A percentile compares a stretch with the other conserved stretches of the same genome.
phyloP scores from a whole-genome alignment of 2,888 invertebrate species.

The Antheraea yamamai region DNA sequence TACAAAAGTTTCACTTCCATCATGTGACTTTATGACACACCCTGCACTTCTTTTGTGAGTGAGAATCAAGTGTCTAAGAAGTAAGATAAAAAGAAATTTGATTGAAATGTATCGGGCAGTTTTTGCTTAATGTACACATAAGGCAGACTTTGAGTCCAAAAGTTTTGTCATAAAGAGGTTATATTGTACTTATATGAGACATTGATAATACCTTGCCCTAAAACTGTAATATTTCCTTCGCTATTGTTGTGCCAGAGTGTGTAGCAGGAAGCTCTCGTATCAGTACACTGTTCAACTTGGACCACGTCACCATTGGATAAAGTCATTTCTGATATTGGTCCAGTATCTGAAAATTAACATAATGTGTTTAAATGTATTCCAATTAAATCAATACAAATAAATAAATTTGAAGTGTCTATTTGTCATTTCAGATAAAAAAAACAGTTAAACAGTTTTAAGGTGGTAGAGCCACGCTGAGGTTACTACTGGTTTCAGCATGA shows the following conservation, averaged over 20 bases:
- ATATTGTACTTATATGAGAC: background rate
- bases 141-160: too few relatives aligned
- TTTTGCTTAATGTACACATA: too few relatives aligned
- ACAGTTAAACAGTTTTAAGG: too few relatives aligned
- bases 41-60: background rate
- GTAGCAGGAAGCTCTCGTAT: slow-evolving; percentile 87
- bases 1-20: too few relatives aligned
- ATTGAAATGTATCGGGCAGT: too few relatives aligned
- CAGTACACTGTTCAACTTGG: slow-evolving; percentile 74
- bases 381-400: too few relatives aligned
- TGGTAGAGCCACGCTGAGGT: too few relatives aligned
- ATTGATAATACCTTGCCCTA: slow-evolving; percentile 85
- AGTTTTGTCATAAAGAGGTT: background rate
- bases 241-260: slow-evolving; percentile 86
- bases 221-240: slow-evolving; percentile 83
- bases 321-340: slow-evolving; percentile 54
- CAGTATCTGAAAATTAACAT: slow-evolving; percentile 44
- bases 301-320: slow-evolving; percentile 61
- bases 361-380: too few relatives aligned
- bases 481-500: too few relatives aligned
- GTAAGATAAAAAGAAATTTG: background rate
- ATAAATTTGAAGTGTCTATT: too few relatives aligned
- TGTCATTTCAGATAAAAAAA: too few relatives aligned
- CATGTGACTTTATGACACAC: too few relatives aligned
- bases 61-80: background rate